These are phyloP conservation scores for Drosophila fungiperda DNA, from an alignment of 2,888 invertebrate species.

Conservation along the genomic window DNA sequence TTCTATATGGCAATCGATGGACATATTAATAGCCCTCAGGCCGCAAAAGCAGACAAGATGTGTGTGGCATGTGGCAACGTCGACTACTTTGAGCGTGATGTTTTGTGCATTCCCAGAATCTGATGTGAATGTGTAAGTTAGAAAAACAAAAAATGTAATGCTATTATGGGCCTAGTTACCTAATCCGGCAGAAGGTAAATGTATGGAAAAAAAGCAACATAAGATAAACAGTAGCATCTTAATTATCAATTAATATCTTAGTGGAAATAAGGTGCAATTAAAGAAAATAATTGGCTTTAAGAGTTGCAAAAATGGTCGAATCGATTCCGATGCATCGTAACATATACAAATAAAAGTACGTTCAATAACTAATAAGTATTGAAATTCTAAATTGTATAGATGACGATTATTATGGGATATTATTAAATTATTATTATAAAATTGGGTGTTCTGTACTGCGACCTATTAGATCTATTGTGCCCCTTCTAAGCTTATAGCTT, in stretches of 20 bases:
- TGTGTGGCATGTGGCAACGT: background rate
- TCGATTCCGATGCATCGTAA: background rate
- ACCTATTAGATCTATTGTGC: too few species aligned
- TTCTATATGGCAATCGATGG: slow-evolving; percentile 42
- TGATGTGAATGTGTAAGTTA: background rate
- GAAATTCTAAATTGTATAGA: background rate
- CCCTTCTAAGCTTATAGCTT: too few species aligned
- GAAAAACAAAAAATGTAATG: slow-evolving; percentile 5
- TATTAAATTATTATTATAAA: too few species aligned
- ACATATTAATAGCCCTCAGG: slow-evolving; percentile 30
- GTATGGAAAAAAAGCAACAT: background rate
- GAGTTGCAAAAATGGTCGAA: background rate
- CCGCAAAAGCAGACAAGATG: background rate
- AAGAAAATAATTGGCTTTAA: background rate
- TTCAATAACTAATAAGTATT: background rate
- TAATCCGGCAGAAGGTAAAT: background rate
- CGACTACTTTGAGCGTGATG: background rate
- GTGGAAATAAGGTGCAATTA: background rate
- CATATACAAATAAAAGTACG: background rate
- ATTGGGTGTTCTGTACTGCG: too few species aligned
- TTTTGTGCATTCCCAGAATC: slow-evolving; percentile 11
- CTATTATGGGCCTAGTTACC: slow-evolving; percentile 3
- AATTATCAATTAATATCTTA: background rate
- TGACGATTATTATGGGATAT: background rate
- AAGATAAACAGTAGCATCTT: background rate